A percentile compares a stretch with the other conserved stretches of the same genome.
phyloP scores from a whole-genome alignment of 2,113 vertebrate genomes.

The Aldabrachelys gigantea region DNA sequence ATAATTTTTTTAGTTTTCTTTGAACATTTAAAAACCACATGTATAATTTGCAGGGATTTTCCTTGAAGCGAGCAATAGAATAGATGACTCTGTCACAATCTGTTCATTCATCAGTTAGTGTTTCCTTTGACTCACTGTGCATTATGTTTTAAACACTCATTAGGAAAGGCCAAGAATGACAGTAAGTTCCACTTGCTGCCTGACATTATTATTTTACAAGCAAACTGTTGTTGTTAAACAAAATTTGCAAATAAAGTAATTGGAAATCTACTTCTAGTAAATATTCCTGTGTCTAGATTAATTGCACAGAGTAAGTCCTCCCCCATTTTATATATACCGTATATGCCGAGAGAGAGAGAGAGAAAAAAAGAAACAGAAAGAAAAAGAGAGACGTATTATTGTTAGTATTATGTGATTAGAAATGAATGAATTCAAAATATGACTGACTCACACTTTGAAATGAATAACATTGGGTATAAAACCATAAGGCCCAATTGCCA shows the following conservation, averaged over 20 bases:
- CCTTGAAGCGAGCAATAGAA: constrained; percentile 57
- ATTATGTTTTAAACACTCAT: constrained; percentile 51
- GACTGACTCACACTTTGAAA: accelerated
- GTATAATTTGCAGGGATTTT: constrained; percentile 46
- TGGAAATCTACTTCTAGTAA: constrained; percentile 41
- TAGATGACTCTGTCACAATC: constrained; percentile 19
- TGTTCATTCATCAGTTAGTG: constrained; percentile 54
- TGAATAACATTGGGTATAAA: background rate
- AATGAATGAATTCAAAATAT: background rate
- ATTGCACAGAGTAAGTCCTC: constrained; percentile 25
- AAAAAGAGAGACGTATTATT: background rate
- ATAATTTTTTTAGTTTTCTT: constrained; percentile 67
- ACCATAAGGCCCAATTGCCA: background rate
- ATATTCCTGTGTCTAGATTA: constrained; percentile 39
- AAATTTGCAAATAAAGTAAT: constrained; percentile 59
- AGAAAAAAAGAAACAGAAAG: too few species aligned
- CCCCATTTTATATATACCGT: background rate
- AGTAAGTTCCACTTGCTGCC: constrained; percentile 56
- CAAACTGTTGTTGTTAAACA: constrained; percentile 59
- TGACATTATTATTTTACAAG: constrained; percentile 46
- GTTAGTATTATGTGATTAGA: background rate
- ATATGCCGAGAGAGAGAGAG: background rate
- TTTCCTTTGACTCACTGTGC: constrained; percentile 51
- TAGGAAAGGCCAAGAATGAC: constrained; percentile 51
- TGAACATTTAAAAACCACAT: constrained; percentile 39